Conservation (phyloP, 2,113 vertebrate genomes). For the Acinonyx jubatus region DNA sequence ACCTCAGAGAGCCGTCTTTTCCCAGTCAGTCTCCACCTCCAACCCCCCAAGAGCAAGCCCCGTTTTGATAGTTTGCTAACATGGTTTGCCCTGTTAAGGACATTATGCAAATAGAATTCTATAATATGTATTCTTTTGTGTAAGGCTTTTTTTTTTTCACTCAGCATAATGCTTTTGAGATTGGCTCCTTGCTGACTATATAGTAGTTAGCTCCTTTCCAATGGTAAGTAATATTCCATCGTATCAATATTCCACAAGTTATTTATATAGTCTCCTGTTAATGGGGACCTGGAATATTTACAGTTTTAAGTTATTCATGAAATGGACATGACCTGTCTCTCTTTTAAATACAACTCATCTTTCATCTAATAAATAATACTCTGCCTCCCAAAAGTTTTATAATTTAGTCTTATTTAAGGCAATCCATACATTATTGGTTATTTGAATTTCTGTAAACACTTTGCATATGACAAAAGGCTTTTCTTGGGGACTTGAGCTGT, state of each 20-base stretch:
- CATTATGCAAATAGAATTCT: not conserved
- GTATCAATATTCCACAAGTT: not conserved
- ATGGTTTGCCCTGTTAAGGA: not conserved
- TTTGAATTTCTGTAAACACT: not conserved
- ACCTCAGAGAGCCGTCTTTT: not conserved
- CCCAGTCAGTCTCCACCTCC: not conserved
- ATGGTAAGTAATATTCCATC: not conserved
- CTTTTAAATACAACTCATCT: not conserved
- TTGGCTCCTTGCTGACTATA: not conserved
- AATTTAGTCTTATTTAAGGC: not conserved
- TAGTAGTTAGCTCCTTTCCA: not conserved
- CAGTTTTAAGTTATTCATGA: not conserved
- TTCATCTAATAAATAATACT: not conserved
- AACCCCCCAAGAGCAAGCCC: not conserved
- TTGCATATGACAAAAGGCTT: not conserved
- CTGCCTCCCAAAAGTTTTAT: not conserved
- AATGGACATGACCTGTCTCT: not conserved
- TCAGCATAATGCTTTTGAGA: not conserved
- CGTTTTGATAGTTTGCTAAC: not conserved
- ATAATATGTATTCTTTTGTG: not conserved
- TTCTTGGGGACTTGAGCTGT: not conserved
- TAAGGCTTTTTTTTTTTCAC: not conserved
- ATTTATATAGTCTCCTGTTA: not conserved
- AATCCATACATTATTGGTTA: not conserved
- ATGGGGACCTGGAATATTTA: not conserved